phyloP scores from a whole-genome alignment of 2,797 vertebrate genomes.

The Echeneis naucrates region DNA sequence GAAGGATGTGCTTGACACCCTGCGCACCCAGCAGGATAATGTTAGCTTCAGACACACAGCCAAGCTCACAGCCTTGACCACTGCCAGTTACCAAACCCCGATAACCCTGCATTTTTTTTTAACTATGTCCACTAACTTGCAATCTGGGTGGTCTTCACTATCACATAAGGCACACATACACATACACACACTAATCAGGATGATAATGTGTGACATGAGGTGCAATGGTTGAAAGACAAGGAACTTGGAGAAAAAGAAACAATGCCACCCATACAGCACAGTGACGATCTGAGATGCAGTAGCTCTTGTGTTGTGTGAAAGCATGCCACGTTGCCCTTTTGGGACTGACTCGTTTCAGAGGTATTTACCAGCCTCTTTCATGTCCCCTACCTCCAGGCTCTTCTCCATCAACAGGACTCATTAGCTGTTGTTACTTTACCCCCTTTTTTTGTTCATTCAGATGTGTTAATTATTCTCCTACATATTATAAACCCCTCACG shows the following conservation, averaged over 20 bases:
- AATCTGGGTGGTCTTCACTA: slow-evolving; percentile 82
- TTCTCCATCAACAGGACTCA: slow-evolving; percentile 79
- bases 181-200: slow-evolving; percentile 33
- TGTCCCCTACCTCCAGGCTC: slow-evolving; percentile 78
- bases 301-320: slow-evolving; percentile 43
- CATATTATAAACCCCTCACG: slow-evolving; percentile 79
- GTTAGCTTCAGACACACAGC: slow-evolving; percentile 68
- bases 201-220: slow-evolving; percentile 6
- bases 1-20: slow-evolving; percentile 78
- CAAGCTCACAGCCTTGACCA: slow-evolving; percentile 81
- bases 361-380: slow-evolving; percentile 84
- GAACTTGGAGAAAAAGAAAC: not conserved
- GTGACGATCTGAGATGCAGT: slow-evolving; percentile 38
- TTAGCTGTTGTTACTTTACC: slow-evolving; percentile 79
- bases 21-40: slow-evolving; percentile 68
- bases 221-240: slow-evolving; percentile 11
- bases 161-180: slow-evolving; percentile 41
- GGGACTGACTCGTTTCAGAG: slow-evolving; percentile 77
- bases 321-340: slow-evolving; percentile 60
- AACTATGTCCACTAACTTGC: slow-evolving; percentile 55
- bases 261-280: slow-evolving; percentile 18
- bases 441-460: slow-evolving; percentile 83
- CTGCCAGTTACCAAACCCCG: slow-evolving; percentile 63
- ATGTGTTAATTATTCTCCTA: slow-evolving; percentile 87
- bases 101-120: slow-evolving; percentile 59